phyloP scores from a whole-genome alignment of 2,888 invertebrate genomes.

The Crocallis elinguaria region DNA sequence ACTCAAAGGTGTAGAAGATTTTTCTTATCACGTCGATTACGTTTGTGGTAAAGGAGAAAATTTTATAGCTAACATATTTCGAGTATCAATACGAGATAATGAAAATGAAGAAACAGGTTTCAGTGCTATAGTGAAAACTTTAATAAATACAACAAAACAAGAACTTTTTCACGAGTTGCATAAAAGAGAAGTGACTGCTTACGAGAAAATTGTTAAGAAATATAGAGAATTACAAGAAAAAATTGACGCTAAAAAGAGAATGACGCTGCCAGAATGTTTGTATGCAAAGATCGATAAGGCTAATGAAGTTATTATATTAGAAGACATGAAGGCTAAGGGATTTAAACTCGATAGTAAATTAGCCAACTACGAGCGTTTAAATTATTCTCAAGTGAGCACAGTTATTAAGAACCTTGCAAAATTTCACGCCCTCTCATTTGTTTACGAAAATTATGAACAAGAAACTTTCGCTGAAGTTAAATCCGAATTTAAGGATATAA shows the following conservation, averaged over 20 bases:
- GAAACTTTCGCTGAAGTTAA: conserved; percentile 47
- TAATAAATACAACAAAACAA: conserved; percentile 67
- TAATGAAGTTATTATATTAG: conserved; percentile 68
- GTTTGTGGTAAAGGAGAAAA: conserved; percentile 66
- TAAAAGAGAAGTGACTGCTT: conserved; percentile 66
- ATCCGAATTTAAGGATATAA: conserved; percentile 58
- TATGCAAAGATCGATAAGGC: conserved; percentile 52
- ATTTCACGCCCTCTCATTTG: conserved; percentile 68
- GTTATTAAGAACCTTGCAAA: conserved; percentile 67
- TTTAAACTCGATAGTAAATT: conserved; percentile 58
- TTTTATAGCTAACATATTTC: conserved; percentile 70
- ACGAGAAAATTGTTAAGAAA: conserved; percentile 56
- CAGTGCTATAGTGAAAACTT: conserved; percentile 71
- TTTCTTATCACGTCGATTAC: conserved; percentile 68
- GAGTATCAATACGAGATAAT: conserved; percentile 61
- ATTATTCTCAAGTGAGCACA: conserved; percentile 50
- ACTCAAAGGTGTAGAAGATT: conserved; percentile 56
- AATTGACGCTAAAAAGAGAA: conserved; percentile 45
- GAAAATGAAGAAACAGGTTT: conserved; percentile 45
- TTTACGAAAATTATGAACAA: conserved; percentile 51
- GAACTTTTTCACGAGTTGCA: conserved; percentile 71
- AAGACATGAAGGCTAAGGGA: conserved; percentile 61
- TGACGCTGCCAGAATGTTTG: conserved; percentile 61
- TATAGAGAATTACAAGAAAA: conserved; percentile 56
- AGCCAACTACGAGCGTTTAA: conserved; percentile 52